Evolutionary conservation across 2,113 vertebrate species (phyloP).

Genomic region (Astur gentilis): DNA sequence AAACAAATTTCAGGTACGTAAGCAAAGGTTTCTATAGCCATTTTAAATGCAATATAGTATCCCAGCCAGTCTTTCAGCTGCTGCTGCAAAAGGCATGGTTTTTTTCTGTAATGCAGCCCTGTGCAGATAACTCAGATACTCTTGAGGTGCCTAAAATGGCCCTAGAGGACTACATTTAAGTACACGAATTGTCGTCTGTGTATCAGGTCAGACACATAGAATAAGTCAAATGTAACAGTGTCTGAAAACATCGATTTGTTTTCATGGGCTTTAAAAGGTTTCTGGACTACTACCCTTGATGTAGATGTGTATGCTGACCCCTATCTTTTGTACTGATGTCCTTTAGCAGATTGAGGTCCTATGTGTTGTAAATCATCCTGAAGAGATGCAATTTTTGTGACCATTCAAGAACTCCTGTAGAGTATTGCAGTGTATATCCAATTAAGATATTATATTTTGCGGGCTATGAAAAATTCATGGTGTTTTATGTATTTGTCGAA

Average conservation of each 20-base stretch:
- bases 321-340: not conserved
- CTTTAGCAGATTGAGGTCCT: not conserved
- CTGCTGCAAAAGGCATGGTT: rapidly evolving
- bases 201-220: not conserved
- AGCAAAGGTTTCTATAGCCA: not conserved
- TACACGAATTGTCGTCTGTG: not conserved
- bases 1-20: not conserved
- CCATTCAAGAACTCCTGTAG: not conserved
- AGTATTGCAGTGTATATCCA: not conserved
- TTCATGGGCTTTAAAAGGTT: not conserved
- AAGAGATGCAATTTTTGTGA: not conserved
- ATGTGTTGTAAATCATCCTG: not conserved
- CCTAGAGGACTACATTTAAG: not conserved
- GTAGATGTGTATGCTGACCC: not conserved
- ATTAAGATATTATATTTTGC: not conserved
- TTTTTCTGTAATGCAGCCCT: not conserved
- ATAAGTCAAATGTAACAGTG: not conserved
- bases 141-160: not conserved
- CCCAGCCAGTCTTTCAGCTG: not conserved
- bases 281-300: not conserved
- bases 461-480: not conserved
- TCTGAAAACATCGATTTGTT: not conserved
- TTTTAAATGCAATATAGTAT: not conserved
- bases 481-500: not conserved
- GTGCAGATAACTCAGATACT: not conserved